These are phyloP conservation scores for Phaenicophaeus curvirostris DNA, from an alignment of 2,797 vertebrate species.

Conservation along the genomic window DNA sequence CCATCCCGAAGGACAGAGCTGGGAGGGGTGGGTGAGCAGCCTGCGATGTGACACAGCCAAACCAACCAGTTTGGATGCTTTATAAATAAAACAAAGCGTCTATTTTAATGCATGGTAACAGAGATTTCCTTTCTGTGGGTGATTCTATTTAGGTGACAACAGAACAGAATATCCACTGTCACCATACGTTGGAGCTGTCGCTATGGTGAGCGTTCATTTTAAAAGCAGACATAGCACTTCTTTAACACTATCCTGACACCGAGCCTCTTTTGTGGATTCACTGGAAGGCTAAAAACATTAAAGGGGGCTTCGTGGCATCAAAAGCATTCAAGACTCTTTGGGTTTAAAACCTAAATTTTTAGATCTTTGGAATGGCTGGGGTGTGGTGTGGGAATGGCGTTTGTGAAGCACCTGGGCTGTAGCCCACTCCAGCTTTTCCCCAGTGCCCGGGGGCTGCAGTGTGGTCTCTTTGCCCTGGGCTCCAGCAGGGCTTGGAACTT, in stretches of 20 bases:
- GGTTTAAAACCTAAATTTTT: fast-evolving
- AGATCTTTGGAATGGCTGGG: background rate
- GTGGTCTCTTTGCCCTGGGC: background rate
- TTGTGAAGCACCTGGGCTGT: background rate
- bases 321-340: background rate
- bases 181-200: constrained; percentile 22
- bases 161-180: constrained; percentile 45
- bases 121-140: constrained; percentile 43
- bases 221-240: constrained; percentile 11
- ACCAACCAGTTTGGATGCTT: constrained; percentile 51
- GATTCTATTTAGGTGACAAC: constrained; percentile 53
- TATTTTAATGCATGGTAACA: constrained; percentile 45
- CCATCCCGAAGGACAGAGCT: background rate
- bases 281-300: background rate
- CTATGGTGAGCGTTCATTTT: constrained; percentile 36
- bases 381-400: background rate
- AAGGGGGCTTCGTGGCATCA: background rate
- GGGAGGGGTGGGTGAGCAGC: constrained; percentile 38
- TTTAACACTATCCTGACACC: constrained; percentile 51
- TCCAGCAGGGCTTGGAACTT: constrained; percentile 21
- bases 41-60: constrained; percentile 38
- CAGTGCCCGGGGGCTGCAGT: background rate
- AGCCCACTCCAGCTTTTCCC: background rate
- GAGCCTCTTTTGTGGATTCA: background rate
- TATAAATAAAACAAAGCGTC: constrained; percentile 45